Conservation (phyloP, 2,113 vertebrate species). For the Upupa epops region DNA sequence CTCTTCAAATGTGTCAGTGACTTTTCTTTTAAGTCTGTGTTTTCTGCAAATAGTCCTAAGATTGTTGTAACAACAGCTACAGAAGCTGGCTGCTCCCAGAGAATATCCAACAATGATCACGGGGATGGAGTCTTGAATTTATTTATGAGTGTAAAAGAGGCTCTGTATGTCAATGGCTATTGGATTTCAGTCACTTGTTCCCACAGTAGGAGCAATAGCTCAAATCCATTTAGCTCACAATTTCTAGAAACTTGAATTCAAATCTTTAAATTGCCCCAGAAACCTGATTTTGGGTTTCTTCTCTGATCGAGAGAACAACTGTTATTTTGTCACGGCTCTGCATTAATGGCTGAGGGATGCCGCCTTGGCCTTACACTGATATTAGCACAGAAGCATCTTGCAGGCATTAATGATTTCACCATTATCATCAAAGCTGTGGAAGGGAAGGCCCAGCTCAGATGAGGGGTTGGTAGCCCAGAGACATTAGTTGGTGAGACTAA, state of each 20-base stretch:
- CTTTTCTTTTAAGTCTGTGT: accelerated
- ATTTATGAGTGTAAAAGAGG: neutral
- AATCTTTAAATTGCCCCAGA: neutral
- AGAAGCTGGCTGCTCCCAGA: neutral
- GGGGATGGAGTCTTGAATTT: neutral
- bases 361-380: neutral
- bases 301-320: neutral
- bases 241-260: neutral
- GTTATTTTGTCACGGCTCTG: neutral
- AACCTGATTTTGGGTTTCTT: neutral
- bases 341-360: neutral
- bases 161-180: neutral
- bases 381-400: neutral
- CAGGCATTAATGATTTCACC: neutral
- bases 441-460: neutral
- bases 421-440: neutral
- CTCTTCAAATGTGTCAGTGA: neutral
- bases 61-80: neutral
- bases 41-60: neutral
- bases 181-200: neutral
- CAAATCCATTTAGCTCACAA: accelerated
- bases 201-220: neutral
- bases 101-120: neutral
- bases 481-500: neutral
- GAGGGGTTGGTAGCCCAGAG: neutral